Evolutionary conservation across 2,113 vertebrate genomes (phyloP).

Genomic region (Heterotis niloticus): DNA sequence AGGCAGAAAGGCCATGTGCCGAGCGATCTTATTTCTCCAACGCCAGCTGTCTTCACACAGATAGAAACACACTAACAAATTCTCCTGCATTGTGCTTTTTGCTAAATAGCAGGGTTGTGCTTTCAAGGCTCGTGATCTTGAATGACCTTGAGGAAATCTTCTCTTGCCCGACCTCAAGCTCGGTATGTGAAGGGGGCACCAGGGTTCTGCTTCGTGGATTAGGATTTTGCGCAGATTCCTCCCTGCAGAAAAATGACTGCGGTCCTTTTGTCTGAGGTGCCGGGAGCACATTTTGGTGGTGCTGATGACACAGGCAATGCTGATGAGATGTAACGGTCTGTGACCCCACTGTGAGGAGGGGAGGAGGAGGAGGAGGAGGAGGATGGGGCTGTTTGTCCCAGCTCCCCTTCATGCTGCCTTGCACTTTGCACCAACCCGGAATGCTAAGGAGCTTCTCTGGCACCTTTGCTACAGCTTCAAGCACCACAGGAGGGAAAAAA

Average conservation of each 20-base stretch:
- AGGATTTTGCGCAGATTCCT: conserved; percentile 6
- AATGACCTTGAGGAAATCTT: conserved; percentile 62
- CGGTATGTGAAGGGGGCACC: conserved; percentile 28
- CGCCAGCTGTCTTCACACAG: not conserved
- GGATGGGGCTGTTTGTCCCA: not conserved
- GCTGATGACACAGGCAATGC: no score
- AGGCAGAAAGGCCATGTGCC: conserved; percentile 25
- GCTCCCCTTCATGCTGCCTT: not conserved
- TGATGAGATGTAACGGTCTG: conserved; percentile 2
- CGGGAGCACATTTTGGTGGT: no score
- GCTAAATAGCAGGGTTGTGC: not conserved
- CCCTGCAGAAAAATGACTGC: not conserved
- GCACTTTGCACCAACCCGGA: not conserved
- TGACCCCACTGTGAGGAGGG: not conserved
- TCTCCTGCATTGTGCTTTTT: not conserved
- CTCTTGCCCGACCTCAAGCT: conserved; percentile 33
- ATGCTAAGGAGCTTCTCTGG: not conserved
- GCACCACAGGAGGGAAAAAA: not conserved
- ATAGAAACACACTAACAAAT: not conserved
- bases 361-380: not conserved
- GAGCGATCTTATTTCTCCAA: not conserved
- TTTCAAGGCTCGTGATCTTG: conserved; percentile 29
- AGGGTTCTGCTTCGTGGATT: conserved; percentile 23
- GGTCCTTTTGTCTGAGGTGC: not conserved
- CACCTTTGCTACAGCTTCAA: not conserved